These are phyloP conservation scores for Rhea pennata DNA, from an alignment of 2,113 vertebrate species.

Conservation along the genomic window DNA sequence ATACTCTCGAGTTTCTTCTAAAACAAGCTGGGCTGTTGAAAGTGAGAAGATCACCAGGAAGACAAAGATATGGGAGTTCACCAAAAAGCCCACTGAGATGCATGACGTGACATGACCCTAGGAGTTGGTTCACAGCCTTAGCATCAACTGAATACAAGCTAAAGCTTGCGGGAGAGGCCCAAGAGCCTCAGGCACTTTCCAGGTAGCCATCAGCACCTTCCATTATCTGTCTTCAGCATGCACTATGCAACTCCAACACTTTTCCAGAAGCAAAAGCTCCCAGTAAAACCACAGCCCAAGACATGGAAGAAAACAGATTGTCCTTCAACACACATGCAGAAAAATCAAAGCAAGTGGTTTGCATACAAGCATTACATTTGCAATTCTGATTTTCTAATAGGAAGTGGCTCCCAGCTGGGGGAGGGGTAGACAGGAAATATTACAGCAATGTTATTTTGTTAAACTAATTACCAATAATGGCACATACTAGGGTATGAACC, in stretches of 20 bases:
- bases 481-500: conserved; percentile 40
- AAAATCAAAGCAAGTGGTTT: neutral
- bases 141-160: neutral
- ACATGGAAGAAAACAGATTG: neutral
- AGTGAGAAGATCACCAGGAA: neutral
- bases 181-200: fast-evolving
- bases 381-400: conserved; percentile 10
- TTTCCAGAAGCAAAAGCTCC: neutral
- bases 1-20: neutral
- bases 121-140: neutral
- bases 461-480: conserved; percentile 74
- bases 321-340: neutral
- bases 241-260: neutral
- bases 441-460: conserved; percentile 39
- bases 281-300: neutral
- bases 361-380: neutral
- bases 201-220: neutral
- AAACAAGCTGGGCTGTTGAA: neutral
- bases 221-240: neutral
- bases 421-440: conserved; percentile 27
- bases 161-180: neutral
- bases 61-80: neutral
- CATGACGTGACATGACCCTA: fast-evolving
- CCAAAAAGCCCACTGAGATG: fast-evolving
- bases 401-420: conserved; percentile 8